phyloP scores from a whole-genome alignment of 2,797 vertebrate genomes.

The Helicolenus hilgendorfi region DNA sequence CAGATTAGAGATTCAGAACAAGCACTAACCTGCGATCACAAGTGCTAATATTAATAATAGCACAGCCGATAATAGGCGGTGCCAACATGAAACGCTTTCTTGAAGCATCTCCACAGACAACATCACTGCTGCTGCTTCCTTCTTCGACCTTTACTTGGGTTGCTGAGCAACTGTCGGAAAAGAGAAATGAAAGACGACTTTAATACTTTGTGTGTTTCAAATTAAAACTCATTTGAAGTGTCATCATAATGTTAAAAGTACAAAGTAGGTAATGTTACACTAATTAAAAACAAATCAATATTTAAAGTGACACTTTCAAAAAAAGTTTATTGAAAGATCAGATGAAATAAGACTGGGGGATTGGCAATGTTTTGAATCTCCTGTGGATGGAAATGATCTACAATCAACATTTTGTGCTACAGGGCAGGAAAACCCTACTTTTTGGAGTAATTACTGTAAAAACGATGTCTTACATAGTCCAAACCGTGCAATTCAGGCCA shows the following conservation, averaged over 20 bases:
- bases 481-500: conserved; percentile 49
- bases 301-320: background rate
- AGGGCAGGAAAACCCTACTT: background rate
- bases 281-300: background rate
- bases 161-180: conserved; percentile 12
- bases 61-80: too few species aligned
- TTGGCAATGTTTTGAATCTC: background rate
- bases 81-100: rapidly evolving
- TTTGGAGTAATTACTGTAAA: background rate
- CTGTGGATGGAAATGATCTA: too few species aligned
- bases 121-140: background rate
- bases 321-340: too few species aligned
- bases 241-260: background rate
- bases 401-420: background rate
- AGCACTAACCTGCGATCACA: background rate
- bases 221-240: background rate
- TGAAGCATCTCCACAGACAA: background rate
- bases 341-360: background rate
- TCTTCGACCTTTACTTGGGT: background rate
- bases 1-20: background rate
- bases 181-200: background rate
- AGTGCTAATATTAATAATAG: background rate
- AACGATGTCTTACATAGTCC: conserved; percentile 60
- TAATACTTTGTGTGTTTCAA: background rate
- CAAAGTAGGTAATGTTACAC: background rate